Evolutionary conservation across 2,797 vertebrate genomes (phyloP).

Genomic region (Danio choprae): DNA sequence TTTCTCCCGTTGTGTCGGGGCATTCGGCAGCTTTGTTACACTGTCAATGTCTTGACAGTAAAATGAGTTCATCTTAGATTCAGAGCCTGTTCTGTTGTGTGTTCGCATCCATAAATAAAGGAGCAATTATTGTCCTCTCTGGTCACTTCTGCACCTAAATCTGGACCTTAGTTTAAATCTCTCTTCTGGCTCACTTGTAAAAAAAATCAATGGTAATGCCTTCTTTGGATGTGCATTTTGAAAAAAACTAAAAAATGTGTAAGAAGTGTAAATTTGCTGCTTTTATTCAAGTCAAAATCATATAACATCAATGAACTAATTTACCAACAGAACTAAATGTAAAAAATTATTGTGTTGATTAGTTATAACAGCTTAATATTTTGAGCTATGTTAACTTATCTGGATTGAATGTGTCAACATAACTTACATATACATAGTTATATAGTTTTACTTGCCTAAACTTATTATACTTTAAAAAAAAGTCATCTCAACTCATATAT

Average conservation of each 20-base stretch:
- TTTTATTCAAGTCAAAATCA: not conserved
- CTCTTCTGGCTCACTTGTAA: not conserved
- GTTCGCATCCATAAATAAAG: constrained; percentile 75
- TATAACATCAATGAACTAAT: not conserved
- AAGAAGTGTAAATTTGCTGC: not conserved
- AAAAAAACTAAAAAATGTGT: not conserved
- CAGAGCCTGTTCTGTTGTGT: constrained; percentile 76
- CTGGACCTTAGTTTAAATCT: not conserved
- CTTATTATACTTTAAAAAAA: too few relatives aligned
- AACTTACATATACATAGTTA: too few relatives aligned
- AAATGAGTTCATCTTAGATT: constrained; percentile 84
- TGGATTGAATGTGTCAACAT: too few relatives aligned
- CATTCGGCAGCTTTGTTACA: constrained; percentile 71
- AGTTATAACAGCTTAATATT: too few relatives aligned
- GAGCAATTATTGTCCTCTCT: not conserved
- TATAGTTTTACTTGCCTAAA: too few relatives aligned
- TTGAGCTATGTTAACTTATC: not conserved
- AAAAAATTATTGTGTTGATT: too few relatives aligned
- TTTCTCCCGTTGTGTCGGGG: constrained; percentile 73
- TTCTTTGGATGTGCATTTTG: not conserved
- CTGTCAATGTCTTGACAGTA: constrained; percentile 79
- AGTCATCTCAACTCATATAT: too few relatives aligned
- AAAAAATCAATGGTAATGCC: not conserved
- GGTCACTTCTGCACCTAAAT: constrained; percentile 27
- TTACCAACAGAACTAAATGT: too few relatives aligned